Base-by-base conservation (phyloP, 2,797 vertebrate genomes). In the Rachycentron canadum region DNA sequence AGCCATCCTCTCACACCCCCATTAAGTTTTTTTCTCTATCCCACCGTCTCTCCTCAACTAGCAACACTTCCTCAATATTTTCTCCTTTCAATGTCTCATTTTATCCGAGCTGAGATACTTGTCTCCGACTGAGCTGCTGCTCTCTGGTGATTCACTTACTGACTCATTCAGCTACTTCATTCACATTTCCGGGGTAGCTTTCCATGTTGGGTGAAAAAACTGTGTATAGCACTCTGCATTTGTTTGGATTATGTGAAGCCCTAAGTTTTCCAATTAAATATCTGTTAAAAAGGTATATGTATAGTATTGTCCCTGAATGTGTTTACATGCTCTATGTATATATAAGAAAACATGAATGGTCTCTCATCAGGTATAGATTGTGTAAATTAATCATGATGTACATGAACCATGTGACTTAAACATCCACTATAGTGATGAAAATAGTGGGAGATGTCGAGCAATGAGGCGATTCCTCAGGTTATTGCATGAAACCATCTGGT, bases 161-260 rank as follows among this genome's bases (percentile, higher is more conserved):
- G 87, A 89, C 69, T 86, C 80, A 87, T 77, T 83, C 71, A 73
- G 55, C 52, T 47, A 49, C 68, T 79, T 80, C 36, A 57, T 78
- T 83, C 60, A 83, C 13, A 81, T 86, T 89, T 83, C 69, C 25
- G 17, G 73, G 49, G n/a, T 56, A 69, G 32, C 0, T 26, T 43
- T 80, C 40, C 47, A 82, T 65, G 55, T 47, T 63, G 19, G 23
- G 16, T 52, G 56, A 58, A 64, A 53, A 34, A 53, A 69, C 21
- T 47, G 19, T 3, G 1, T 4, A 69, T 6, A 49, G 78, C 66
- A 65, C 25, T 57, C 21, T 58, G 76, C 12, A 60, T 74, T 75
- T 68, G 28, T 71, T 76, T 72, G 53, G 19, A 67, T 81, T 61
- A 70, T 67, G 57, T 50, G 26, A 64, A 17, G 49, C 21, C 45